A percentile compares a stretch with the other conserved stretches of the same genome.
Conservation (phyloP, 2,888 invertebrate genomes). For the Pristionchus mayeri region DNA sequence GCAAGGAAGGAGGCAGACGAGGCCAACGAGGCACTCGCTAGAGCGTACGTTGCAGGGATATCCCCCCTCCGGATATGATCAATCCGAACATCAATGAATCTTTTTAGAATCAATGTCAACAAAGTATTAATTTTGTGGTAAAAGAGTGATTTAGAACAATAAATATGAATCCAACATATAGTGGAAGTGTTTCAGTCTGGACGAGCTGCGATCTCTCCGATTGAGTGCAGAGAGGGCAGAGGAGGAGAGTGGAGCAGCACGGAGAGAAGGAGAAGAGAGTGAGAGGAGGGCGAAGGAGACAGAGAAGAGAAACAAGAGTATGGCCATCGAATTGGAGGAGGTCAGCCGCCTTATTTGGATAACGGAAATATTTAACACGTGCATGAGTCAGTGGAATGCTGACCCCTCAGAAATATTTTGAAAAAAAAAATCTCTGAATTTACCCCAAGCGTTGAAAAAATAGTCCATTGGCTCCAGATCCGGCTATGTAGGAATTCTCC, state of each 20-base stretch:
- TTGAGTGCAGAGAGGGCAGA: constrained; percentile 15
- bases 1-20: constrained; percentile 43
- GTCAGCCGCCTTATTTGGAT: too few relatives aligned
- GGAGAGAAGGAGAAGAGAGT: neutral
- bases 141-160: neutral
- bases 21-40: constrained; percentile 14
- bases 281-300: constrained; percentile 33
- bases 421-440: too few relatives aligned
- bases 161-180: neutral
- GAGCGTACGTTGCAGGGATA: too few relatives aligned
- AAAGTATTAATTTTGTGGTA: neutral
- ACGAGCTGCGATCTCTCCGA: constrained; percentile 39
- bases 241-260: neutral
- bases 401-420: too few relatives aligned
- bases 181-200: constrained; percentile 40
- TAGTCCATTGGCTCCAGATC: too few relatives aligned
- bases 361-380: too few relatives aligned
- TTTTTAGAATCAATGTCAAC: too few relatives aligned
- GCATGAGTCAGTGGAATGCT: too few relatives aligned
- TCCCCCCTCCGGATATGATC: too few relatives aligned
- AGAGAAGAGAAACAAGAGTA: constrained; percentile 41
- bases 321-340: constrained; percentile 46
- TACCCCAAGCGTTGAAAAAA: too few relatives aligned
- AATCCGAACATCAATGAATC: too few relatives aligned
- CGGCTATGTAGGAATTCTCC: too few relatives aligned